phyloP scores from a whole-genome alignment of 2,888 invertebrate species.

The Ganaspis brasiliensis region DNA sequence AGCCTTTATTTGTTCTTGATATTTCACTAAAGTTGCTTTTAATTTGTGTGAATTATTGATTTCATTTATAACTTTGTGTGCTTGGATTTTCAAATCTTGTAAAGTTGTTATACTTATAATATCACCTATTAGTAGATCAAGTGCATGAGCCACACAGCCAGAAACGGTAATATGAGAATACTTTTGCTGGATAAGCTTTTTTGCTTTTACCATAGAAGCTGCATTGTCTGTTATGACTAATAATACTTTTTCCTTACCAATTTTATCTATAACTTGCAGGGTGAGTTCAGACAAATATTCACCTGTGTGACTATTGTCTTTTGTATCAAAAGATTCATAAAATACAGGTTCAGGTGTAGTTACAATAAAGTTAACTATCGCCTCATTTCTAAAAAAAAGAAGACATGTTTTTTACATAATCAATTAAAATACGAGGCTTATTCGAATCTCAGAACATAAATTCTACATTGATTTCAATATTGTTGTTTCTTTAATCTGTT shows the following conservation, averaged over 20 bases:
- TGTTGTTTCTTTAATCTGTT: too few species aligned
- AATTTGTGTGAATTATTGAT: constrained; percentile 51
- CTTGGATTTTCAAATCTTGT: constrained; percentile 30
- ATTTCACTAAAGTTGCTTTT: constrained; percentile 48
- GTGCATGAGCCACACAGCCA: constrained; percentile 50
- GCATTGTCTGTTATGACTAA: constrained; percentile 58
- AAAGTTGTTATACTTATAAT: constrained; percentile 38
- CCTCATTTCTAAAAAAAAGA: constrained; percentile 26
- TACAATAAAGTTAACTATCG: constrained; percentile 43
- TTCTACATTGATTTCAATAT: too few species aligned
- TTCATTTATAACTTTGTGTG: constrained; percentile 47
- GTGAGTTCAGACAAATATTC: constrained; percentile 53
- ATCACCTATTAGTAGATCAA: constrained; percentile 52
- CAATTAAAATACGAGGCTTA: too few species aligned
- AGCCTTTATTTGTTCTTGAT: constrained; percentile 46
- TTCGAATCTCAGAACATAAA: too few species aligned
- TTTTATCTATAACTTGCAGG: constrained; percentile 48
- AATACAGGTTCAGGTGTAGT: constrained; percentile 54
- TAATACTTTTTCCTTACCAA: constrained; percentile 50
- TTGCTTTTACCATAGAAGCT: constrained; percentile 46
- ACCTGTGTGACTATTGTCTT: constrained; percentile 47
- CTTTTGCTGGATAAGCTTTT: constrained; percentile 46
- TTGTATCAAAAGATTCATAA: constrained; percentile 48
- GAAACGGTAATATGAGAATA: constrained; percentile 48
- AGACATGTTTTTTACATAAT: not conserved